Evolutionary conservation across 2,113 vertebrate species (phyloP).

Genomic region (Catharus minimus): DNA sequence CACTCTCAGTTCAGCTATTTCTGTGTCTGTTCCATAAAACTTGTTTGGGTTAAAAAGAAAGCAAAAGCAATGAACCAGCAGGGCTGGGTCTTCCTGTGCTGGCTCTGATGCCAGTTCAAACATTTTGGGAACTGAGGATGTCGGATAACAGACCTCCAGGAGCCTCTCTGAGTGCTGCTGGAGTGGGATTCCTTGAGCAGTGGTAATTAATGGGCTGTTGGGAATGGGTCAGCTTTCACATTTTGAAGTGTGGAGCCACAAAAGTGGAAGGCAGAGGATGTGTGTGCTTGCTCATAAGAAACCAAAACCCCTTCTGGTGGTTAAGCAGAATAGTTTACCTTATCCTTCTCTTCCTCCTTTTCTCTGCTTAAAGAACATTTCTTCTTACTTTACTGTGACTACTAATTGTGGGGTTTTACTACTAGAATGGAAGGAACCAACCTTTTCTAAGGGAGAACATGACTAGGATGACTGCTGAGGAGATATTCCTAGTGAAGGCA

Average conservation of each 20-base stretch:
- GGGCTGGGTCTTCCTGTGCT: background rate
- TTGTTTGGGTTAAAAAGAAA: slow-evolving; percentile 1
- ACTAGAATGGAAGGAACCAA: background rate
- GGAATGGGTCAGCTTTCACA: background rate
- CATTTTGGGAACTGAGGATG: background rate
- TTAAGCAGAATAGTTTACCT: background rate
- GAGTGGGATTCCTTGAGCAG: background rate
- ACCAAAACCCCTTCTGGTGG: background rate
- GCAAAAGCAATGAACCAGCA: background rate
- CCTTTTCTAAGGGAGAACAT: background rate
- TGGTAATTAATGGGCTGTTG: background rate
- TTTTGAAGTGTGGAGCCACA: background rate
- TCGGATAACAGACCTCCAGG: background rate
- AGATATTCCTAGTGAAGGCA: background rate
- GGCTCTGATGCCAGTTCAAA: background rate
- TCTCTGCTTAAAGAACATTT: background rate
- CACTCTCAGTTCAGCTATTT: background rate
- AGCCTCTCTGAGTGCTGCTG: background rate
- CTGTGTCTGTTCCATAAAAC: background rate
- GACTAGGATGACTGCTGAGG: background rate
- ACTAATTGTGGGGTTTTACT: background rate
- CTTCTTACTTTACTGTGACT: background rate
- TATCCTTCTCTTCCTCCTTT: background rate
- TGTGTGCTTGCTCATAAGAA: background rate
- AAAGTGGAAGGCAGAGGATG: background rate